Base-by-base conservation (phyloP, 2,888 invertebrate species). In the Dasypogon diadema region DNA sequence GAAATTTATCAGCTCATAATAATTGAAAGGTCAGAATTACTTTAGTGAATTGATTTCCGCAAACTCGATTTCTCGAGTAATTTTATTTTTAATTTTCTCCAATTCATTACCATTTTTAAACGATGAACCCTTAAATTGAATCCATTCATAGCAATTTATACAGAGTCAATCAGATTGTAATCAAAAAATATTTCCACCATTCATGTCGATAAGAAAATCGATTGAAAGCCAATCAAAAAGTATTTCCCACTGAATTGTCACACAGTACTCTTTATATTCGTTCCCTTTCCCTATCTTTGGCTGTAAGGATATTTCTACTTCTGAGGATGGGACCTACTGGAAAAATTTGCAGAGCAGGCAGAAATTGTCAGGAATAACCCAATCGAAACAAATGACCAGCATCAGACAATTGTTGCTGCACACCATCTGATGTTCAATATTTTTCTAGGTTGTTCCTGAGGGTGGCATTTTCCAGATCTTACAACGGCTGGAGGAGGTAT, bases 321-420 rank as follows among this genome's bases (percentile, higher is more conserved):
- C 1, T 54, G 18, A 42, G 42, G 48, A 18, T n/a, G 10, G 48
- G 68, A 70, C 21, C 22, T 68, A 18, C 18, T 6, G 22, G 70
- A 51, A 54, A 48, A 70, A 70, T 54, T 54, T 54, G 54, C 34
- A 70, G 54, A 54, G 26, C 54, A 34, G 34, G 54, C 51, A 54
- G 21, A 34, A 68, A 48, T 51, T 68, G 48, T 74, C 58, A 58
- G 46, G 42, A 75, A 70, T 75, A 70, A 68, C 75, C 55, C 75
- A 75, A 75, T 72, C 58, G 75, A 75, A 63, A 68, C 68, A 68
- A 75, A 75, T 75, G 75, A 68, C 75, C 63, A 68, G 55, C 65
- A 68, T 75, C 22, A 10, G 63, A 63, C 63, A 68, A 75, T 70
- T 75, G 75, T 75, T 75, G 75, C 75, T 75, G 42, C 46, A 56